Conservation (phyloP, 2,797 vertebrate genomes). For the Sebastes iracundus region DNA sequence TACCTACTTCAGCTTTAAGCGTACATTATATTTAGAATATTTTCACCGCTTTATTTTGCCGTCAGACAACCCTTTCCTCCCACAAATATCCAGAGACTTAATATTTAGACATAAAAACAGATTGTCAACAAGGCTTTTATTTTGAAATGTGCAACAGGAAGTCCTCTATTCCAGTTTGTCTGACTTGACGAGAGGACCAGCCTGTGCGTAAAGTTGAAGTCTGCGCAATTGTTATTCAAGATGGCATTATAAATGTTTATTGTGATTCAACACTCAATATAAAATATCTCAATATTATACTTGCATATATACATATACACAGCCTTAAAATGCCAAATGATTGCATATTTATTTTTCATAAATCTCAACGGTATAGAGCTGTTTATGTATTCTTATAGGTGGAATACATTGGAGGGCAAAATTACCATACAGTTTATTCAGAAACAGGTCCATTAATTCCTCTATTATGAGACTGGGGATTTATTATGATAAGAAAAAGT, state of each 20-base stretch:
- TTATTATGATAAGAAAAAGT: background rate
- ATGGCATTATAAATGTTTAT: background rate
- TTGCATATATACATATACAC: background rate
- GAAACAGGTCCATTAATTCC: background rate
- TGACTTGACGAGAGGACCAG: conserved; percentile 14
- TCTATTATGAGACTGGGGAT: background rate
- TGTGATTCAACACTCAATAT: background rate
- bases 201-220: conserved; percentile 38
- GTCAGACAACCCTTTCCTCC: too few relatives aligned
- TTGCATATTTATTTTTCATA: conserved; percentile 13
- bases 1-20: too few relatives aligned
- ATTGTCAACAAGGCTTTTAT: background rate
- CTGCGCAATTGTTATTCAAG: conserved; percentile 9
- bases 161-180: background rate
- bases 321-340: conserved; percentile 1
- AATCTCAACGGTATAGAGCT: background rate
- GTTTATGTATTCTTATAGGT: background rate
- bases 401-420: conserved; percentile 12
- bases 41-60: too few relatives aligned
- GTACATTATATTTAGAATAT: too few relatives aligned
- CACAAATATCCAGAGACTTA: background rate
- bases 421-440: background rate
- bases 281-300: background rate
- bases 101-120: background rate
- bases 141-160: conserved; percentile 22